Percentiles rank a stretch among this genome's conserved stretches.
These are phyloP conservation scores for Autographa pulchrina DNA, from an alignment of 2,888 invertebrate species.

Conservation along the genomic window DNA sequence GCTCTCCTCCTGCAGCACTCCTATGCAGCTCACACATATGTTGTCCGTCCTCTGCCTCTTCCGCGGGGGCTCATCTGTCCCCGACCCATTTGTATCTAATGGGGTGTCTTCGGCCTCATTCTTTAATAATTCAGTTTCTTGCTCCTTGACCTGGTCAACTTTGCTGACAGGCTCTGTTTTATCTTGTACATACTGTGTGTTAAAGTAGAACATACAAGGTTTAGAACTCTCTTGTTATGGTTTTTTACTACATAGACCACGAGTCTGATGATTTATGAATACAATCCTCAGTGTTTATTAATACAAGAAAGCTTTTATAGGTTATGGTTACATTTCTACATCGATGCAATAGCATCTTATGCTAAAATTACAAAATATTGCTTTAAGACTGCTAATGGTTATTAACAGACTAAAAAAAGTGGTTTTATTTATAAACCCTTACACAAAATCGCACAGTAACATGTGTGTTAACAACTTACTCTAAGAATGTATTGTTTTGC, in stretches of 20 bases:
- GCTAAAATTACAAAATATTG: background rate
- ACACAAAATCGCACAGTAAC: conserved; percentile 7
- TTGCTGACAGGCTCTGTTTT: background rate
- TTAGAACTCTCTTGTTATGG: no score
- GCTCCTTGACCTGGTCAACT: background rate
- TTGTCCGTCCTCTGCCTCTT: conserved; percentile 84
- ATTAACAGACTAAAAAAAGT: background rate
- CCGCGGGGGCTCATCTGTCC: conserved; percentile 57
- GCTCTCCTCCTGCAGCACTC: conserved; percentile 90
- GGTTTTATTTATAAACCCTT: background rate
- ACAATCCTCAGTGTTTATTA: background rate
- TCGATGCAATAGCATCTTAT: background rate
- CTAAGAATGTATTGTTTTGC: conserved; percentile 81
- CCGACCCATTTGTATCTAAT: conserved; percentile 6
- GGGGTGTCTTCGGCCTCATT: background rate
- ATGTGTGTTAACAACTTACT: conserved; percentile 74
- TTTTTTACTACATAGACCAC: no score
- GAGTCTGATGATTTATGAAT: no score
- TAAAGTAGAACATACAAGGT: no score
- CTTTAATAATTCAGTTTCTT: background rate
- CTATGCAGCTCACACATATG: conserved; percentile 92
- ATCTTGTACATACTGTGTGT: background rate
- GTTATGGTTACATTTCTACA: background rate
- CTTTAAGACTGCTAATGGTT: background rate
- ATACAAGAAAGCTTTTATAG: background rate